A percentile compares a stretch with the other conserved stretches of the same genome.
phyloP scores from a whole-genome alignment of 2,113 vertebrate genomes.

The Erythrocercus mccallii region DNA sequence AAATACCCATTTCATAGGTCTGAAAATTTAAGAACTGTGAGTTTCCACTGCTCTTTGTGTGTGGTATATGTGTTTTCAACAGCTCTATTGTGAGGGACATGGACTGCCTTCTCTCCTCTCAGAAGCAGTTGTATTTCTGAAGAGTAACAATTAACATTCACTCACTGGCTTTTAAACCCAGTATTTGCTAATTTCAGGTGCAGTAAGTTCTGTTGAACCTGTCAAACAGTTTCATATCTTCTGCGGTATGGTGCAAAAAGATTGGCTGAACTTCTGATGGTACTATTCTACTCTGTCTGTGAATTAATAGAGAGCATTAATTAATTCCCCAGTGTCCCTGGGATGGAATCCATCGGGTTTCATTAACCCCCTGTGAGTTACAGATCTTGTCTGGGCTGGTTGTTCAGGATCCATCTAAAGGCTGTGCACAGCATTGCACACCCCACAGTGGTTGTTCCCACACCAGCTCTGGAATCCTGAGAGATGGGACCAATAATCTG shows the following conservation, averaged over 20 bases:
- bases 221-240: not conserved
- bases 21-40: not conserved
- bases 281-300: not conserved
- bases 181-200: not conserved
- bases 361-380: not conserved
- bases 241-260: not conserved
- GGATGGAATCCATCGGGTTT: not conserved
- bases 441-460: not conserved
- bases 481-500: not conserved
- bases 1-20: not conserved
- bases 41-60: not conserved
- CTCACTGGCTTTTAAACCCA: not conserved
- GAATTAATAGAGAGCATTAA: not conserved
- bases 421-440: accelerated
- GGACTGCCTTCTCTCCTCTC: not conserved
- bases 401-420: not conserved
- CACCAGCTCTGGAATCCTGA: not conserved
- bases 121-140: not conserved
- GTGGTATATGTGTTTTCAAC: not conserved
- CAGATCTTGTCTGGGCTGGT: not conserved
- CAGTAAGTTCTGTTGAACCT: not conserved
- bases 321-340: not conserved
- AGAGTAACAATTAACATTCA: not conserved
- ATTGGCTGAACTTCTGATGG: not conserved
- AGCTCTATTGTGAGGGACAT: not conserved